Conservation (phyloP, 2,797 vertebrate species). For the Microcaecilia unicolor region DNA sequence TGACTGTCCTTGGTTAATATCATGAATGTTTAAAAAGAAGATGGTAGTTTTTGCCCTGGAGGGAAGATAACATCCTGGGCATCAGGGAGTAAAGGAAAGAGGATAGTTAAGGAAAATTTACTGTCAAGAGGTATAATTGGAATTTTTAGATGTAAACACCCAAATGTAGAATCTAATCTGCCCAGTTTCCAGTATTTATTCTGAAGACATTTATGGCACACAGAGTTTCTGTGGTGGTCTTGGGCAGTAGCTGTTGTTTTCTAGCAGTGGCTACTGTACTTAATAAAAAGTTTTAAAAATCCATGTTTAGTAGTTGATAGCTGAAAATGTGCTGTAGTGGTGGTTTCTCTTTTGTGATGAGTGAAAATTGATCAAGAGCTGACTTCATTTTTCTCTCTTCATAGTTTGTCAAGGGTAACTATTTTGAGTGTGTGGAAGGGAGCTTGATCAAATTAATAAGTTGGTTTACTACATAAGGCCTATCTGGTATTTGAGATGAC, state of each 20-base stretch:
- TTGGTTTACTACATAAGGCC: no score
- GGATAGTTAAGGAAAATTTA: no score
- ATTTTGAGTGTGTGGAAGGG: no score
- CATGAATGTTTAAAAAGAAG: slow-evolving; percentile 61
- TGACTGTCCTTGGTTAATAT: slow-evolving; percentile 61
- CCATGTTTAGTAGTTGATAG: slow-evolving; percentile 35
- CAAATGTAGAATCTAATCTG: slow-evolving; percentile 25
- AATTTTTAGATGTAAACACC: slow-evolving; percentile 40
- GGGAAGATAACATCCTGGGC: no score
- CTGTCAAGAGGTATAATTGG: slow-evolving; percentile 31
- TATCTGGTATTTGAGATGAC: no score
- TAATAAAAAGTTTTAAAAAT: slow-evolving; percentile 14
- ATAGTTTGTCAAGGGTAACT: no score
- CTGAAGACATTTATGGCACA: slow-evolving; percentile 26
- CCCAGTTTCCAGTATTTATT: slow-evolving; percentile 13
- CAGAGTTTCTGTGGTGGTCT: slow-evolving; percentile 24
- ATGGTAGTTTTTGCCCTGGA: no score
- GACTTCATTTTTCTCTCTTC: no score
- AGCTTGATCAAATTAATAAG: no score
- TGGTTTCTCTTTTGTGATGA: slow-evolving; percentile 31
- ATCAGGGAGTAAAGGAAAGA: no score
- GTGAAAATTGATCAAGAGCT: no score
- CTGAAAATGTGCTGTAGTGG: slow-evolving; percentile 21
- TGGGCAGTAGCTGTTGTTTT: slow-evolving; percentile 34
- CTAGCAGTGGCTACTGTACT: slow-evolving; percentile 26